Evolutionary conservation across 1,140 invertebrate species (phyloP), one percentile per base, ranked within the genome.

Genomic region (Calephelis nemesis): DNA sequence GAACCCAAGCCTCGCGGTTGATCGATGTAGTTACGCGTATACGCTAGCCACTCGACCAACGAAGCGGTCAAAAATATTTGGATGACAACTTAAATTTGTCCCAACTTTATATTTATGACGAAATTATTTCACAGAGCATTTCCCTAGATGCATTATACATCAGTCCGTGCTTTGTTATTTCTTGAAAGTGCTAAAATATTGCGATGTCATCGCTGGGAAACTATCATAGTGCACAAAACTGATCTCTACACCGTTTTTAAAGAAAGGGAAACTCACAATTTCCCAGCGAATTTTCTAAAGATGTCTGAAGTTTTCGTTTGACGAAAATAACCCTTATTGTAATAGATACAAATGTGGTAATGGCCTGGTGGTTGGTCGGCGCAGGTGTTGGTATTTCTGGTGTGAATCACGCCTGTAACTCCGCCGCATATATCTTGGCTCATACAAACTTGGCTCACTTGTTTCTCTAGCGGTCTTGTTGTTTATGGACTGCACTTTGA

Each of bases 151-250:
- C 54, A 58, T 58, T 58, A 30, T 58, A 40, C 54, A 58, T 58
- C 54, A 58, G 10, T 58, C 5, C 19, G 12, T n/a, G 54, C 54
- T 39, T 58, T 58, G 54, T 58, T 58, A 58, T 58, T 58, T 58
- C 58, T 60, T 40, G 58, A 60, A 40, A 60, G 58, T 40, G 39
- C 58, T 40, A 60, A 60, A 60, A 60, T 60, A 60, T 60, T 60
- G 58, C 54, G 54, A 60, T 60, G 54, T 60, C 54, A 39, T 60
- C 54, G 54, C 54, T 60, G 30, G 12, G 39, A 60, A 60, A 60
- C 54, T 58, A 58, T 58, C 54, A 58, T 39, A 58, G 54, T 58
- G 54, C 54, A 58, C 52, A 58, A 58, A 58, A 58, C 52, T 58
- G 52, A 58, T 58, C 52, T 58, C 52, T 39, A 39, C 50, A 19